Percentiles rank a stretch among this genome's conserved stretches.
Conservation (phyloP, 1,140 invertebrate species). For the Acromyrmex heyeri region DNA sequence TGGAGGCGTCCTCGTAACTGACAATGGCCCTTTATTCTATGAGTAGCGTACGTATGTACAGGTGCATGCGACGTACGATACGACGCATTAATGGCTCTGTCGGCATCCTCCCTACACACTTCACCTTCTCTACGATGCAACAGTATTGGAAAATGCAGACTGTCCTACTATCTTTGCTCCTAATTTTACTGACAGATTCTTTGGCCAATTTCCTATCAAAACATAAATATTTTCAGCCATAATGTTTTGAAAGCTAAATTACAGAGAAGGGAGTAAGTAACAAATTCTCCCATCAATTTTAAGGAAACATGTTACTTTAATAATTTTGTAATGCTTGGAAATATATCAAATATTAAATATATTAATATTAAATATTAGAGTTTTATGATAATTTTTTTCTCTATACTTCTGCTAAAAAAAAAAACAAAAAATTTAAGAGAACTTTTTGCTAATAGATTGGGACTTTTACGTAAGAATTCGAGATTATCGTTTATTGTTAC, state of each 20-base stretch:
- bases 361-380: not conserved
- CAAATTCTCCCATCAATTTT: not conserved
- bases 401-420: not conserved
- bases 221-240: not conserved
- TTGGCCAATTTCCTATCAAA: not conserved
- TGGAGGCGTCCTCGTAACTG: slow-evolving; percentile 56
- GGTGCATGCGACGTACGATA: slow-evolving; percentile 58
- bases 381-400: not conserved
- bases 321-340: not conserved
- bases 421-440: not conserved
- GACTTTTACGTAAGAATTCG: not conserved
- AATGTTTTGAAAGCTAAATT: not conserved
- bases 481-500: not conserved
- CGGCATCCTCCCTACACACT: not conserved
- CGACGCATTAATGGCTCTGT: slow-evolving; percentile 39
- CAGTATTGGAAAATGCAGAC: slow-evolving; percentile 20
- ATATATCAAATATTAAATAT: not conserved
- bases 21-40: slow-evolving; percentile 66
- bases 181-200: slow-evolving; percentile 21
- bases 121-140: slow-evolving; percentile 29
- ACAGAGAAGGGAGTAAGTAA: not conserved
- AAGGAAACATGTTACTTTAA: not conserved
- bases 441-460: not conserved
- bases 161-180: not conserved
- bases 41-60: slow-evolving; percentile 57